phyloP scores from a whole-genome alignment of 2,113 vertebrate species.

The Cyprinus carpio region DNA sequence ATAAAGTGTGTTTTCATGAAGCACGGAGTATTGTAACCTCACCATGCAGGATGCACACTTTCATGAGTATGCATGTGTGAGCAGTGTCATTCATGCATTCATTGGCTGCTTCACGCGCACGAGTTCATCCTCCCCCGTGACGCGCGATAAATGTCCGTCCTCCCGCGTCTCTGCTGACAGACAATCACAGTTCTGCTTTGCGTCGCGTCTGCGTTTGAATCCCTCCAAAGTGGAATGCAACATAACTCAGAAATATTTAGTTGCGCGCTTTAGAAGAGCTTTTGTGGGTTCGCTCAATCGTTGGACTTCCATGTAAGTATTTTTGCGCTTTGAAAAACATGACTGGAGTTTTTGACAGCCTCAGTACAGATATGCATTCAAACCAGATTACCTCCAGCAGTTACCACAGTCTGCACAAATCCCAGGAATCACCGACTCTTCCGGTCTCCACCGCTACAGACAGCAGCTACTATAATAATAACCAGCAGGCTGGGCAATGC shows the following conservation, averaged over 20 bases:
- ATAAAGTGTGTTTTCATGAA: not conserved
- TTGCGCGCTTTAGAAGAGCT: conserved; percentile 45
- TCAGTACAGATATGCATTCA: conserved; percentile 95
- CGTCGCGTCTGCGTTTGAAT: conserved; percentile 59
- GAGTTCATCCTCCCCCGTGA: conserved; percentile 82
- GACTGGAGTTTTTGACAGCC: conserved; percentile 94
- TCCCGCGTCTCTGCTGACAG: conserved; percentile 77
- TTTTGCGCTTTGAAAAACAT: conserved; percentile 68
- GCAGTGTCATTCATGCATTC: conserved; percentile 50
- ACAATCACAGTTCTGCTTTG: conserved; percentile 79
- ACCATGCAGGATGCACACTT: not conserved
- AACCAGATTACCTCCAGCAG: conserved; percentile 93
- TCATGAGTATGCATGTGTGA: not conserved
- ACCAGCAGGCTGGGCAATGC: conserved; percentile 85
- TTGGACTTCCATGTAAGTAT: conserved; percentile 30
- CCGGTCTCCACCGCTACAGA: conserved; percentile 97
- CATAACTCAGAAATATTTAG: conserved; percentile 45
- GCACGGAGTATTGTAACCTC: not conserved
- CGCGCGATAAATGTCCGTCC: conserved; percentile 89
- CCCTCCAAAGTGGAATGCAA: conserved; percentile 66
- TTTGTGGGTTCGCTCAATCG: conserved; percentile 31
- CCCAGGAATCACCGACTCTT: conserved; percentile 94
- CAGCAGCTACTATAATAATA: conserved; percentile 96
- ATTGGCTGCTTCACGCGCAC: conserved; percentile 90
- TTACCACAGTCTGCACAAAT: conserved; percentile 93